Percentiles rank a stretch among this genome's conserved stretches.
These are phyloP conservation scores for Dioctria rufipes DNA, from an alignment of 2,888 invertebrate genomes.

Conservation along the genomic window DNA sequence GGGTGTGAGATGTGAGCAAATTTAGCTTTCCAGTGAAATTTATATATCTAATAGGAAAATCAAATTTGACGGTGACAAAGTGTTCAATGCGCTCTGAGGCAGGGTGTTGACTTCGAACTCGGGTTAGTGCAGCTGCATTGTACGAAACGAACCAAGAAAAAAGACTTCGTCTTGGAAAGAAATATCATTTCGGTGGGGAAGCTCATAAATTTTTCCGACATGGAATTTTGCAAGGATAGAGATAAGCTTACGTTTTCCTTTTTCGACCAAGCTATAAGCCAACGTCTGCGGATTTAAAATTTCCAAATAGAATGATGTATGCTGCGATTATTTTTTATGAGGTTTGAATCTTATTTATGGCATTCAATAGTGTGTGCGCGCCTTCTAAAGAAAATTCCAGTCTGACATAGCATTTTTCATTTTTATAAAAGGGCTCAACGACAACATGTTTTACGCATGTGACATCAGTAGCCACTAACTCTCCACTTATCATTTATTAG, in stretches of 20 bases:
- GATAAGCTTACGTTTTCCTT: constrained; percentile 15
- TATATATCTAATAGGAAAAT: constrained; percentile 36
- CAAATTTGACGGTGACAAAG: constrained; percentile 40
- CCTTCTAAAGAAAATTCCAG: too few relatives aligned
- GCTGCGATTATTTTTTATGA: neutral
- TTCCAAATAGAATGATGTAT: constrained; percentile 3
- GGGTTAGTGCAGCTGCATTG: neutral
- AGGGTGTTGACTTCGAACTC: neutral
- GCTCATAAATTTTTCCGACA: constrained; percentile 11
- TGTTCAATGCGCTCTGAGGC: neutral
- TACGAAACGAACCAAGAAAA: neutral
- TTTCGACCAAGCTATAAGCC: neutral
- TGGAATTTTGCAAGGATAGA: constrained; percentile 3
- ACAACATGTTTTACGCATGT: neutral
- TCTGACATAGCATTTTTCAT: too few relatives aligned
- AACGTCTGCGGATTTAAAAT: neutral
- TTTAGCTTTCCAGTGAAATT: constrained; percentile 13
- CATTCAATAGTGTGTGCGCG: too few relatives aligned
- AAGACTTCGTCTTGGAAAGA: neutral
- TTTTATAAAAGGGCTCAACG: neutral
- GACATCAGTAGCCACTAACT: neutral
- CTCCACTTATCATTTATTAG: neutral
- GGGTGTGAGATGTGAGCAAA: constrained; percentile 3
- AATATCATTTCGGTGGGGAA: neutral
- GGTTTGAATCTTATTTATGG: neutral